These are phyloP conservation scores for Colistium nudipinnis DNA, from an alignment of 2,113 vertebrate species.

Conservation along the genomic window DNA sequence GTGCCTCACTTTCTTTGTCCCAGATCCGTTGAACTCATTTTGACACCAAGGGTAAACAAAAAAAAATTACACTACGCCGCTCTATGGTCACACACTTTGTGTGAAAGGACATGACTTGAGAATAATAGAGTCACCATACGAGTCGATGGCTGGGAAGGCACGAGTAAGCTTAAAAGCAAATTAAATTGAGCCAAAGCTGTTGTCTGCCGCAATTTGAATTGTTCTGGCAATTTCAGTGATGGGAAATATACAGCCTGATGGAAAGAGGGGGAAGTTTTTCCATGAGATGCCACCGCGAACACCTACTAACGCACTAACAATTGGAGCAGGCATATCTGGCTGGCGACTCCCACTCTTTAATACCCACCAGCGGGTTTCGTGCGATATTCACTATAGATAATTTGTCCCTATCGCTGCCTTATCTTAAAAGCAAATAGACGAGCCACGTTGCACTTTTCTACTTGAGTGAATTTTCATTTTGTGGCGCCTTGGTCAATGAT, in stretches of 20 bases:
- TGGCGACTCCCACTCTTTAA: slow-evolving; percentile 7
- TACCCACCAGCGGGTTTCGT: slow-evolving; percentile 10
- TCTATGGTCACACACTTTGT: slow-evolving; percentile 9
- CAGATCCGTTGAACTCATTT: slow-evolving; percentile 27
- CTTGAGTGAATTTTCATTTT: slow-evolving; percentile 45
- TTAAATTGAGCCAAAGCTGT: slow-evolving; percentile 46
- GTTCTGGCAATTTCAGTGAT: slow-evolving; percentile 42
- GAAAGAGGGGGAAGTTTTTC: slow-evolving; percentile 11
- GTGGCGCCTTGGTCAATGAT: slow-evolving; percentile 45
- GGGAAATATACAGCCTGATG: slow-evolving; percentile 15
- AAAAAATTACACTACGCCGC: neutral
- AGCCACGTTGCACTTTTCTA: neutral
- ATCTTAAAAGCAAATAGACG: slow-evolving; percentile 25
- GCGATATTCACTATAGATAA: slow-evolving; percentile 35
- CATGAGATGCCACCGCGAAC: neutral
- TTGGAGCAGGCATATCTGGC: neutral
- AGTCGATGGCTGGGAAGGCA: slow-evolving; percentile 32
- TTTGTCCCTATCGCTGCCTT: slow-evolving; percentile 16
- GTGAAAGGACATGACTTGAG: slow-evolving; percentile 3
- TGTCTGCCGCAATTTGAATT: slow-evolving; percentile 66
- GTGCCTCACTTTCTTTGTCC: neutral
- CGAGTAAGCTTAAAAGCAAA: slow-evolving; percentile 61
- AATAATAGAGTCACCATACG: slow-evolving; percentile 6
- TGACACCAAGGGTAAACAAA: slow-evolving; percentile 2
- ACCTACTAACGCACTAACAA: no score